Evolutionary conservation across 2,797 vertebrate genomes (phyloP).

Genomic region (Huso huso): DNA sequence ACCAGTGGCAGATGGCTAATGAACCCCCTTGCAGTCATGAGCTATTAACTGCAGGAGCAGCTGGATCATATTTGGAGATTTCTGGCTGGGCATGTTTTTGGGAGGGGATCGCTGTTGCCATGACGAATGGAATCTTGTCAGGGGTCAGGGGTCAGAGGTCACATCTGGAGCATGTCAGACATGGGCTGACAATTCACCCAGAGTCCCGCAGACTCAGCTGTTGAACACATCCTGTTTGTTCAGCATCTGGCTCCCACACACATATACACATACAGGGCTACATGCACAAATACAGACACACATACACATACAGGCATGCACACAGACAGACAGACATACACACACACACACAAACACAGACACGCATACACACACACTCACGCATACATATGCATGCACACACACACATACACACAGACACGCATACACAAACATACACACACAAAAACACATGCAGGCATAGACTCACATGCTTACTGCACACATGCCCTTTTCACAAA

Average conservation of each 20-base stretch:
- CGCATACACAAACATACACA: no score
- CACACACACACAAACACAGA: slow-evolving; percentile 1
- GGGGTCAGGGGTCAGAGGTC: slow-evolving; percentile 33
- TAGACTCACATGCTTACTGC: no score
- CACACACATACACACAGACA: neutral
- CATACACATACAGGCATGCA: no score
- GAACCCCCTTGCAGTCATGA: no score
- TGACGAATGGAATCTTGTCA: slow-evolving; percentile 30
- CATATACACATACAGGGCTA: no score
- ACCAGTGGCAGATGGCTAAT: no score
- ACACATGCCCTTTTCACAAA: no score
- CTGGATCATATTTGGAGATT: slow-evolving; percentile 18
- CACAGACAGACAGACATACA: neutral
- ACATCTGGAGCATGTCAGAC: slow-evolving; percentile 37
- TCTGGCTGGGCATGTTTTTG: no score
- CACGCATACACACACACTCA: neutral
- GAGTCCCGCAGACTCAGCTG: neutral
- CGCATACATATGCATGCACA: neutral
- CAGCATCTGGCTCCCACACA: no score
- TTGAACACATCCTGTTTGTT: slow-evolving; percentile 17
- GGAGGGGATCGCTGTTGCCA: slow-evolving; percentile 17
- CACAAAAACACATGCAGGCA: neutral
- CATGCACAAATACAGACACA: no score
- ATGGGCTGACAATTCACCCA: slow-evolving; percentile 4
- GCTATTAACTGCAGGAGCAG: no score